Conservation (phyloP, 2,888 invertebrate species). For the Tuberolachnus salignus region DNA sequence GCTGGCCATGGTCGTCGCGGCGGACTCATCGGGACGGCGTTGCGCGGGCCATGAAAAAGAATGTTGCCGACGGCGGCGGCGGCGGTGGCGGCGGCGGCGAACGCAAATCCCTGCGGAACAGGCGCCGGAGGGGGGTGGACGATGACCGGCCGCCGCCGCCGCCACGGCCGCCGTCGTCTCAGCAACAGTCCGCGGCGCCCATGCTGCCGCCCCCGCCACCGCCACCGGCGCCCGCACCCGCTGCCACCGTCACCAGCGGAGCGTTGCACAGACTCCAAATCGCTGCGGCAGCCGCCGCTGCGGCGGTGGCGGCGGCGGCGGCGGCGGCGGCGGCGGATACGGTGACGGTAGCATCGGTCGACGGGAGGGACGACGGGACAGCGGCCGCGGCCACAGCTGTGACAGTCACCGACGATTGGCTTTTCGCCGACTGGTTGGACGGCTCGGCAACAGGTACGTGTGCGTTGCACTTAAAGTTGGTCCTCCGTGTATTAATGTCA, state of each 20-base stretch:
- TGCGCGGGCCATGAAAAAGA: constrained; percentile 53
- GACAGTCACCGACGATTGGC: constrained; percentile 43
- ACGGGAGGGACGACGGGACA: background rate
- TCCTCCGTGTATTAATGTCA: too few species aligned
- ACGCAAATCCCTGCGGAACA: constrained; percentile 46
- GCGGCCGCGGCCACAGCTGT: background rate
- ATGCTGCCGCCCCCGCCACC: background rate
- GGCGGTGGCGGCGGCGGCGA: constrained; percentile 29
- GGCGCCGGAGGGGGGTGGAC: constrained; percentile 38
- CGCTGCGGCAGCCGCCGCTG: background rate
- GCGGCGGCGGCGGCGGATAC: background rate
- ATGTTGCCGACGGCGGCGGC: constrained; percentile 2
- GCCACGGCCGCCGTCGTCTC: background rate
- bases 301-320: background rate
- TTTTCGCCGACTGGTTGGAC: constrained; percentile 49
- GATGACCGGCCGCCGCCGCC: constrained; percentile 12
- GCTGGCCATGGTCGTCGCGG: constrained; percentile 40
- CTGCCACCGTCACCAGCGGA: constrained; percentile 50
- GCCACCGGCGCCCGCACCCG: background rate
- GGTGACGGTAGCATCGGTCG: background rate
- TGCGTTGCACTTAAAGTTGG: background rate
- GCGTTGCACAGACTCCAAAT: constrained; percentile 39
- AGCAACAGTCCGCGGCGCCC: background rate
- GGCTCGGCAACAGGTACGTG: constrained; percentile 24
- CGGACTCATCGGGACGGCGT: constrained; percentile 33